Evolutionary conservation across 2,113 vertebrate genomes (phyloP).

Genomic region (Corythornis vintsioides): DNA sequence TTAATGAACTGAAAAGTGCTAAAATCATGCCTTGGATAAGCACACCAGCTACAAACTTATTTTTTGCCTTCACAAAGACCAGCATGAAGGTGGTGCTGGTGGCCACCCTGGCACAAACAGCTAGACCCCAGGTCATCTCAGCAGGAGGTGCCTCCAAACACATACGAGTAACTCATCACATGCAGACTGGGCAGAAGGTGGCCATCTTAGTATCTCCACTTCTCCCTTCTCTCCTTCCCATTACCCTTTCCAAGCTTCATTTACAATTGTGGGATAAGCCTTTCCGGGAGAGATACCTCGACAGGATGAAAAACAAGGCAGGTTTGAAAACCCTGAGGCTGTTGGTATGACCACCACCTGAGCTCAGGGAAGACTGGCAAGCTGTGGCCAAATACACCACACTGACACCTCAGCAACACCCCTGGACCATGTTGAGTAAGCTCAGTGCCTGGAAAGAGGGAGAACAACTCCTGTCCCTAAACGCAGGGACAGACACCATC

Average conservation of each 20-base stretch:
- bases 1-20: background rate
- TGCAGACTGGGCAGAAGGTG: background rate
- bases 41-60: background rate
- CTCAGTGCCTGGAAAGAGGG: background rate
- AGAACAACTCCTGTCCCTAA: background rate
- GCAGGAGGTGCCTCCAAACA: background rate
- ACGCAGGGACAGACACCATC: background rate
- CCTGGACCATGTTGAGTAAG: accelerated
- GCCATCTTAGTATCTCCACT: background rate
- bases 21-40: background rate
- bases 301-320: background rate
- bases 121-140: background rate
- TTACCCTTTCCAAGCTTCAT: background rate
- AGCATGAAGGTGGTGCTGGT: background rate
- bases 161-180: accelerated
- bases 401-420: background rate
- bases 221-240: background rate
- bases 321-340: background rate
- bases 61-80: background rate
- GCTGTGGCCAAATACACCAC: background rate
- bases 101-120: background rate
- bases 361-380: accelerated
- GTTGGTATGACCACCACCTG: background rate
- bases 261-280: background rate
- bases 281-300: background rate